Evolutionary conservation across 2,888 invertebrate species (phyloP).

Genomic region (Griposia aprilina): DNA sequence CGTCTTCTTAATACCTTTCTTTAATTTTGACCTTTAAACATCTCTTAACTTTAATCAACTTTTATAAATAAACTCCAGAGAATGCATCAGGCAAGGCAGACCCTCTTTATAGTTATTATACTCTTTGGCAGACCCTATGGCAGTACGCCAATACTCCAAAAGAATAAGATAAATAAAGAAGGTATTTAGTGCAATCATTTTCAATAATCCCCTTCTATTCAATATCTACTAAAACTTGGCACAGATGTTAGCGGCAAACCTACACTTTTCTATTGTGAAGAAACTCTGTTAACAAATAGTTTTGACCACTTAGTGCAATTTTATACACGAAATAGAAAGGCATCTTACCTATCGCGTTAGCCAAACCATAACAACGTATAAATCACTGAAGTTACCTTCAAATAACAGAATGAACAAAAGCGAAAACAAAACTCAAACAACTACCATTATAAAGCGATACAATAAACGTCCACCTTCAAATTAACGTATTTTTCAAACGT

Average conservation of each 20-base stretch:
- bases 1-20: background rate
- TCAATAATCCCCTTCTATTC: conserved; percentile 15
- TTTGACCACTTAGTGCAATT: background rate
- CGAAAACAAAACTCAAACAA: conserved; percentile 34
- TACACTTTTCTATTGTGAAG: background rate
- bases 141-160: background rate
- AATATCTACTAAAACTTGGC: conserved; percentile 30
- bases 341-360: background rate
- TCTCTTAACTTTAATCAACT: background rate
- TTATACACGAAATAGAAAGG: background rate
- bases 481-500: conserved; percentile 58
- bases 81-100: background rate
- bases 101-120: too few species aligned
- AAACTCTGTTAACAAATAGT: background rate
- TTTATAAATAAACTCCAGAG: background rate
- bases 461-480: conserved; percentile 49
- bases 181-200: background rate
- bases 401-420: conserved; percentile 33
- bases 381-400: background rate
- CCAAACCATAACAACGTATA: conserved; percentile 6
- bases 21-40: background rate
- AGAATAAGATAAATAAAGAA: conserved; percentile 12
- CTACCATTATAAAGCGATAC: conserved; percentile 36
- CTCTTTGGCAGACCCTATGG: background rate
- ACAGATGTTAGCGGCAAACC: background rate